These are phyloP conservation scores for Peromyscus maniculatus DNA, from an alignment of 2,113 vertebrate genomes.

Conservation along the genomic window DNA sequence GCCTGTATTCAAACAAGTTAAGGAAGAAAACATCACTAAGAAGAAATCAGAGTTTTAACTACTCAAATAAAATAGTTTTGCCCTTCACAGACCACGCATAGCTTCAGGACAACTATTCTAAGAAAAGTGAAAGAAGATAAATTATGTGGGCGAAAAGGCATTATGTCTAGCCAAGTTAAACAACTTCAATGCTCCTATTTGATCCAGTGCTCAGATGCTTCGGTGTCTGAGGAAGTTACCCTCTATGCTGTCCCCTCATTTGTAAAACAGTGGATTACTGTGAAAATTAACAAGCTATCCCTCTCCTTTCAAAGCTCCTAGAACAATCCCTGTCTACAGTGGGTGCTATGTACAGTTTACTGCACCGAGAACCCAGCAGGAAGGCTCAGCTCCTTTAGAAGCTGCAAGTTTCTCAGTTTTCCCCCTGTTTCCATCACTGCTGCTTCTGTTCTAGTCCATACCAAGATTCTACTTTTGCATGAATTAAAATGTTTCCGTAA, in stretches of 20 bases:
- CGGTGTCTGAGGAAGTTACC: neutral
- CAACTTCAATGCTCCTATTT: neutral
- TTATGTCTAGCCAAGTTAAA: neutral
- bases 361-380: neutral
- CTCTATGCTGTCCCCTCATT: neutral
- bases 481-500: constrained; percentile 54
- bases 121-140: constrained; percentile 73
- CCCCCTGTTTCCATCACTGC: neutral
- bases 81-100: constrained; percentile 43
- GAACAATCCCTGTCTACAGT: neutral
- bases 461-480: neutral
- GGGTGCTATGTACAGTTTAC: neutral
- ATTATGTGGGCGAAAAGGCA: constrained; percentile 74
- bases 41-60: neutral
- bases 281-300: neutral
- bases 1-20: constrained; percentile 87
- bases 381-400: neutral
- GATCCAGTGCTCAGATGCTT: constrained; percentile 35
- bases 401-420: neutral
- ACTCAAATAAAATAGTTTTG: constrained; percentile 58
- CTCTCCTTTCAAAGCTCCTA: neutral
- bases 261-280: neutral
- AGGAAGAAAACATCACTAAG: constrained; percentile 60
- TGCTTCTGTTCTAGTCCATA: constrained; percentile 48
- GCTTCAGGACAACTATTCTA: constrained; percentile 73